A percentile compares a stretch with the other conserved stretches of the same genome.
Evolutionary conservation across 2,797 vertebrate genomes (phyloP).

Genomic region (Cottoperca gobio): DNA sequence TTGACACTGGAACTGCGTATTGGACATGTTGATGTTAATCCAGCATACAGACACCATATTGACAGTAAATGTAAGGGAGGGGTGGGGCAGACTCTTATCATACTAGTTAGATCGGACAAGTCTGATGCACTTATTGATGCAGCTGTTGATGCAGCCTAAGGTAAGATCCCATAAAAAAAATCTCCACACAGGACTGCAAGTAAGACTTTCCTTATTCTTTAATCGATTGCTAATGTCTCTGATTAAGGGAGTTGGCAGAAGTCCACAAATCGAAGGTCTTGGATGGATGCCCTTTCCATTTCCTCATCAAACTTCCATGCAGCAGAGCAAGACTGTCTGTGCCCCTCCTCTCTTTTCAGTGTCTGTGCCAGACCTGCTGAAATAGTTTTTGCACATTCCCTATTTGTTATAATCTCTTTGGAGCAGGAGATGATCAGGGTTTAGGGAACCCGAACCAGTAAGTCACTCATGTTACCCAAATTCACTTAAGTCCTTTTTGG

Average conservation of each 20-base stretch:
- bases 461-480: constrained; percentile 33
- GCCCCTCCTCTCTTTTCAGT: constrained; percentile 49
- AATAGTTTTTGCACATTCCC: constrained; percentile 31
- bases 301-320: constrained; percentile 60
- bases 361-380: constrained; percentile 31
- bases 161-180: constrained; percentile 55
- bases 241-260: constrained; percentile 45
- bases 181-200: constrained; percentile 43
- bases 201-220: constrained; percentile 38
- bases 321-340: constrained; percentile 35
- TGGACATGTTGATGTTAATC: constrained; percentile 7
- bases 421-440: constrained; percentile 33
- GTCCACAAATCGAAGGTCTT: constrained; percentile 59
- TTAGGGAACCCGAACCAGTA: constrained; percentile 34
- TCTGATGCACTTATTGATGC: constrained; percentile 50
- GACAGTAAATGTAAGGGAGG: not conserved
- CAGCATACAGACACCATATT: not conserved
- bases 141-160: constrained; percentile 58
- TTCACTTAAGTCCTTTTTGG: not conserved
- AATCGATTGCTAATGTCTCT: constrained; percentile 50
- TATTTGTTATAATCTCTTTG: constrained; percentile 38
- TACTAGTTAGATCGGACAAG: constrained; percentile 33
- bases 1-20: not conserved
- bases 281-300: constrained; percentile 57
- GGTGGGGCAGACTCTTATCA: constrained; percentile 38